Evolutionary conservation across 2,113 vertebrate species (phyloP).

Genomic region (Pithys albifrons): DNA sequence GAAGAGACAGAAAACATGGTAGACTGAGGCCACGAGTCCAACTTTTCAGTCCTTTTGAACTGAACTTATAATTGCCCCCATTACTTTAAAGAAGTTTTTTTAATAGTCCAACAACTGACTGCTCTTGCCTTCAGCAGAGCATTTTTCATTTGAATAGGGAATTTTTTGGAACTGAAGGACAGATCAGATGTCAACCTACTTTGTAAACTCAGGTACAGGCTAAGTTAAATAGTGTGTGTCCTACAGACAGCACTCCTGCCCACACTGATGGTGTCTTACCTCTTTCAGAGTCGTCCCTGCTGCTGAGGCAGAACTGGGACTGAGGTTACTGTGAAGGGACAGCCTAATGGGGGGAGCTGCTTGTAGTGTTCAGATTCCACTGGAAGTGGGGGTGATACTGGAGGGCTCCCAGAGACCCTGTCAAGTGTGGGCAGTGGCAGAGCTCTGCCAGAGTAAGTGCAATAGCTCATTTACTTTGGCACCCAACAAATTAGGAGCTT

Average conservation of each 20-base stretch:
- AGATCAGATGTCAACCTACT: background rate
- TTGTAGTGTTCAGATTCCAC: background rate
- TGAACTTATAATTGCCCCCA: background rate
- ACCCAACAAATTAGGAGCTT: background rate
- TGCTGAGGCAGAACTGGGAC: background rate
- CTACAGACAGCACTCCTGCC: background rate
- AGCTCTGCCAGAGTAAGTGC: background rate
- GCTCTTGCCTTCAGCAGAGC: background rate
- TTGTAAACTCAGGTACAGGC: background rate
- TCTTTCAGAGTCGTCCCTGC: background rate
- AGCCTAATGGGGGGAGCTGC: background rate
- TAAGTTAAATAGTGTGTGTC: background rate
- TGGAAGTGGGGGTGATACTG: background rate
- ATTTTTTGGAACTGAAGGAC: background rate
- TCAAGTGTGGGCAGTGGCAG: background rate
- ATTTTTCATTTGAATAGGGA: background rate
- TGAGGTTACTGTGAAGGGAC: background rate
- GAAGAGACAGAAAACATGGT: background rate
- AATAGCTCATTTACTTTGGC: background rate
- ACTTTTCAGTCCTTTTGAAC: background rate
- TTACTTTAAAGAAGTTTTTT: background rate
- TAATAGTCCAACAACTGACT: background rate
- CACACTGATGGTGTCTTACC: background rate
- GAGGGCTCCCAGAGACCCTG: background rate
- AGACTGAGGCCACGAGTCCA: background rate